Evolutionary conservation across 1,140 invertebrate genomes (phyloP), one percentile per base, ranked within the genome.

Genomic region (Chymomyza costata): DNA sequence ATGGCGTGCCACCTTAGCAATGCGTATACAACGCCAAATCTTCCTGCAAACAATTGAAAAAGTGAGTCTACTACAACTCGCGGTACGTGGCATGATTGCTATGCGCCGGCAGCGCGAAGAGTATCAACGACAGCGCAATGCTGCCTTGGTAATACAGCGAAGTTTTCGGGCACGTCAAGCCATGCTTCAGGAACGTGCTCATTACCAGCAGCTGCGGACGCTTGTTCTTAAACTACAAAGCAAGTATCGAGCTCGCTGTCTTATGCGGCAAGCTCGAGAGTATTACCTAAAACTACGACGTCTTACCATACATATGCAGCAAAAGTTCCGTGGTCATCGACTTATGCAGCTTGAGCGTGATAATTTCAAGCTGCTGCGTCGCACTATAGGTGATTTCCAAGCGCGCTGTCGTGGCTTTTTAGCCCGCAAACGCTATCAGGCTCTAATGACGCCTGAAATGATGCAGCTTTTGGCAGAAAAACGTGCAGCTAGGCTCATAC

Each of bases 401-500:
- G 80, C 85, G 0, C 52, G 66, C 13, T 67, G 81, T 6, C 86
- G 88, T 58, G 89, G 89, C 25, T 87, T 86, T 71, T 69, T 90
- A 40, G 85, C 87, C 0, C 86, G 89, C 15, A 86, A 82, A 53
- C 54, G 63, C 1, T 86, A 86, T 40, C 87, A 83, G 48, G 85
- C 86, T 31, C 44, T 84, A n/a, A 68, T 87, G 54, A 81, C 86
- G 13, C 83, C 85, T 3, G 87, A 88, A 68, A 70, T 86, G 31
- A 84, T 80, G 44, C 83, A 88, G 50, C 67, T 86, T 30, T 68
- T 87, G 53, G 84, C 81, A 38, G 62, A 69, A 1, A 78, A 88
- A 37, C 87, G 82, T 51, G 90, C 91, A 1, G 91, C 90, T 16
- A 86, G 84, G 0, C 88, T 87, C 57, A 92, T 93, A 54, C 91